A percentile compares a stretch with the other conserved stretches of the same genome.
These are phyloP conservation scores for Zenarchopterus dispar DNA, from an alignment of 2,797 vertebrate genomes.

Conservation along the genomic window DNA sequence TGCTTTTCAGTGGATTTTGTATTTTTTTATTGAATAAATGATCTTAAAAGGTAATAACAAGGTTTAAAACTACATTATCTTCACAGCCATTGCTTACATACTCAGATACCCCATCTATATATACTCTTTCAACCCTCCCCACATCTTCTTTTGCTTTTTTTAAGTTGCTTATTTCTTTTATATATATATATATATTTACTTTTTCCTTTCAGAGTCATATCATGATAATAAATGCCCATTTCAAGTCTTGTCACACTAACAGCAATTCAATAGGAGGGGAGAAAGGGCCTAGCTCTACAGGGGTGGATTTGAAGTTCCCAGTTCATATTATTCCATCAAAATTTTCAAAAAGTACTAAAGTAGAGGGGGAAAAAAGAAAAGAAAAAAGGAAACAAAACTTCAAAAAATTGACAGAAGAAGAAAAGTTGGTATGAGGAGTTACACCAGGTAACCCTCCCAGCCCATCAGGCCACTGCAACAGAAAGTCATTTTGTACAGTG, in stretches of 20 bases:
- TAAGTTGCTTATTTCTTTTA: constrained; percentile 69
- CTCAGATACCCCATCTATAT: constrained; percentile 90
- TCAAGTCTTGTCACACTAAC: constrained; percentile 96
- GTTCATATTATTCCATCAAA: constrained; percentile 80
- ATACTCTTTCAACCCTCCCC: constrained; percentile 66
- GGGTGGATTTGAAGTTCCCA: constrained; percentile 77
- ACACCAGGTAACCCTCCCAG: constrained; percentile 91
- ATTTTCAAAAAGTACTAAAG: constrained; percentile 88
- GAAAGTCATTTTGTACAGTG: constrained; percentile 89
- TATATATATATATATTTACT: constrained; percentile 62
- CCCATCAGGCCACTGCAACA: constrained; percentile 86
- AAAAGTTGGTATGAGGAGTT: constrained; percentile 82
- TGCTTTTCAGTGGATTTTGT: constrained; percentile 78
- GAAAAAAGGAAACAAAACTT: constrained; percentile 52
- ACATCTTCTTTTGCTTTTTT: constrained; percentile 61
- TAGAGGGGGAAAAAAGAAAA: constrained; percentile 73
- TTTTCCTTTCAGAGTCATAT: constrained; percentile 83
- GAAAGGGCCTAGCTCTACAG: constrained; percentile 90
- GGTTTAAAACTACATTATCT: constrained; percentile 99
- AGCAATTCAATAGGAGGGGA: constrained; percentile 93
- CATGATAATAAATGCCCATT: constrained; percentile 93
- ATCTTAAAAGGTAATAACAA: constrained; percentile 99
- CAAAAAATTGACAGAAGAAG: constrained; percentile 73
- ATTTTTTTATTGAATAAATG: constrained; percentile 99
- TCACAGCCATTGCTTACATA: constrained; percentile 98